Evolutionary conservation across 2,113 vertebrate genomes (phyloP), one percentile per base, ranked within the genome.

Genomic region (Cromileptes altivelis): DNA sequence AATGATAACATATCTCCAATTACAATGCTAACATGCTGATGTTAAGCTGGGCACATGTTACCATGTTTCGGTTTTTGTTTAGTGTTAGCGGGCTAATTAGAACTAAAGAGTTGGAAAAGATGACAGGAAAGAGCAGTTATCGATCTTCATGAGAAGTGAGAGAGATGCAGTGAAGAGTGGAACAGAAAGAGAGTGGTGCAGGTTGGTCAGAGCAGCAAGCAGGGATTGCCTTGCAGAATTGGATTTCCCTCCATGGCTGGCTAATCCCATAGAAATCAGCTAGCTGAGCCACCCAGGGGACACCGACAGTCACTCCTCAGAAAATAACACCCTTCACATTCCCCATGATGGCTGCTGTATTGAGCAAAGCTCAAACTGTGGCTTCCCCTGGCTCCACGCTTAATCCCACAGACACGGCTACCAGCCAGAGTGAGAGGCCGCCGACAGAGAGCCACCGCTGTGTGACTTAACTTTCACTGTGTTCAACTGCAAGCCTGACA

Each of bases 241-340:
- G 85, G 87, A 91, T 89, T 90, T 82, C 67, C 49, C 73, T 85
- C 80, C 61, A 69, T 61, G 69, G 42, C 73, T 83, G 62, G 37
- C 25, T 89, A 88, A 88, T 86, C 79, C 74, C 42, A 37, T 49
- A 72, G 77, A 85, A 86, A 89, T 84, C 81, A 80, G 60, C 71
- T 15, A 57, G 45, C 70, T 55, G 78, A 87, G 80, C 85, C 82
- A 85, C 87, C 85, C 55, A 40, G 37, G 68, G 74, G 85, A 75
- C 74, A 74, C 61, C 1, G 6, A 57, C 72, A 82, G 81, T 73
- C 85, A 60, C 78, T 81, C 65, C 25, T 76, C 71, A 85, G 68
- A 88, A 91, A 89, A 87, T 83, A 84, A 83, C 86, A 83, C 58
- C 75, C 71, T 74, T 58, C 77, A 78, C 81, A 77, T 74, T 78